A percentile compares a stretch with the other conserved stretches of the same genome.
These are phyloP conservation scores for Megaustenia siamemsis DNA, from an alignment of 2,888 invertebrate species.

Conservation along the genomic window DNA sequence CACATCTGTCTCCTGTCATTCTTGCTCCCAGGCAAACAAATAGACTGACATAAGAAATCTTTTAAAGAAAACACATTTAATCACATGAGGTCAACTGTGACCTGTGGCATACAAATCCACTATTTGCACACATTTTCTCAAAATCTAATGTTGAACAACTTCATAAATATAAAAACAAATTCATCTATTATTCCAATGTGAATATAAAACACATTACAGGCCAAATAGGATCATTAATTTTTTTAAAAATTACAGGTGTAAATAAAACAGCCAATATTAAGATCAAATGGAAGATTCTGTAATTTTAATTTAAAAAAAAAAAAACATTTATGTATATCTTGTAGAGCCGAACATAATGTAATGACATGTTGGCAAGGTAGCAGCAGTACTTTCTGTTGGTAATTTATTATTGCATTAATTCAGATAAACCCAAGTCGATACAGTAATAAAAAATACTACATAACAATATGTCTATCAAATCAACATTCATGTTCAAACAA, in stretches of 20 bases:
- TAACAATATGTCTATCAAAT: not conserved
- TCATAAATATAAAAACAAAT: not conserved
- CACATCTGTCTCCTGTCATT: no score
- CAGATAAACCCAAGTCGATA: not conserved
- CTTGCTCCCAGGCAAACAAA: no score
- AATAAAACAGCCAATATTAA: not conserved
- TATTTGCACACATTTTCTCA: not conserved
- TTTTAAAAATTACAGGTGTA: not conserved
- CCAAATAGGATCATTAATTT: no score
- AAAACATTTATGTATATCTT: not conserved
- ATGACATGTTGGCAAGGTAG: not conserved
- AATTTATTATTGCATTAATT: not conserved
- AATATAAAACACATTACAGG: not conserved
- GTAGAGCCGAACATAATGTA: not conserved
- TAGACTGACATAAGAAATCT: no score
- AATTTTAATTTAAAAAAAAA: not conserved
- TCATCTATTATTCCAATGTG: not conserved
- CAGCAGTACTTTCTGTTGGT: not conserved
- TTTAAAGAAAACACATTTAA: conserved; percentile 18
- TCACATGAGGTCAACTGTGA: not conserved
- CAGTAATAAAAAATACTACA: not conserved
- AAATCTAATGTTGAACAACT: not conserved
- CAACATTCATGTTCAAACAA: not conserved
- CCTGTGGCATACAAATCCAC: not conserved
- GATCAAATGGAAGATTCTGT: not conserved